These are phyloP conservation scores for Heliconius ismenius DNA, from an alignment of 2,888 invertebrate genomes.

Conservation along the genomic window DNA sequence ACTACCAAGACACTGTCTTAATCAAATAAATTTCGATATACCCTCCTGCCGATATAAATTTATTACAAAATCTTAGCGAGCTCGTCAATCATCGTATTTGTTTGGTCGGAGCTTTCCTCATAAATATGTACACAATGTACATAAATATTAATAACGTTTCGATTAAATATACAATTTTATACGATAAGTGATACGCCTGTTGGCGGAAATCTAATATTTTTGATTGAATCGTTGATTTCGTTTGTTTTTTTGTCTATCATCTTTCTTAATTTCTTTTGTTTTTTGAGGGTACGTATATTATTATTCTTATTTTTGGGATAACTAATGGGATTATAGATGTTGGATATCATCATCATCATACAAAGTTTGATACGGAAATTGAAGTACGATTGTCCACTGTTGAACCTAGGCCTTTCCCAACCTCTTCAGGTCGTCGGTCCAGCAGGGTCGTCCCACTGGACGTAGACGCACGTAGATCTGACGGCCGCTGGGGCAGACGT, in stretches of 20 bases:
- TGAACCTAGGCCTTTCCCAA: no score
- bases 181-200: neutral
- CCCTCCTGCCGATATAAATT: neutral
- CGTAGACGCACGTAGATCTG: no score
- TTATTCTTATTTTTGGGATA: neutral
- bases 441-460: no score
- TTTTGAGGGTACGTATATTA: neutral
- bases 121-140: slow-evolving; percentile 21
- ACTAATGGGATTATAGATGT: no score
- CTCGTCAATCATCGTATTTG: slow-evolving; percentile 33
- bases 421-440: no score
- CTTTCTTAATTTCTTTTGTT: neutral
- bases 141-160: slow-evolving; percentile 18
- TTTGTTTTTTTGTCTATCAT: neutral
- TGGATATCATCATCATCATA: no score
- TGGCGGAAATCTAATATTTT: neutral
- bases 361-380: no score
- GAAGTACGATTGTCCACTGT: no score
- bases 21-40: neutral
- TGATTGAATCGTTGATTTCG: neutral
- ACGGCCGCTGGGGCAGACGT: no score
- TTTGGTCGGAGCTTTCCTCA: slow-evolving; percentile 18
- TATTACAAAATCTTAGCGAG: slow-evolving; percentile 17
- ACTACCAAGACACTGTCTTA: neutral
- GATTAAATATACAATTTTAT: neutral